Base-by-base conservation (phyloP, 2,888 invertebrate species). In the Cremastobaeus sp. region DNA sequence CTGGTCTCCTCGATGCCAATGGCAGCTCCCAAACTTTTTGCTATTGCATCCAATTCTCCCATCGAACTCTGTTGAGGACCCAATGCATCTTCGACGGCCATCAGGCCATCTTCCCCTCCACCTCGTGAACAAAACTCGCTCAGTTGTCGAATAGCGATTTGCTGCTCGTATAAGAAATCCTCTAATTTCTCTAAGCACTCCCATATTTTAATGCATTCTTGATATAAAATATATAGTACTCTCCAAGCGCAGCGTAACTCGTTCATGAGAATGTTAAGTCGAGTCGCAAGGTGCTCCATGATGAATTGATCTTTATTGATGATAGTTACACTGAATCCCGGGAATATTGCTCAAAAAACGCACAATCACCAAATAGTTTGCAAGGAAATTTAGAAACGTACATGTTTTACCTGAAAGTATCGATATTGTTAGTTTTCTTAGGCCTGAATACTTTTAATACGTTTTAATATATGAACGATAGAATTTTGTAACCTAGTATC, bases 161-260 rank as follows among this genome's bases (percentile, higher is more conserved):
- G 96, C 87, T 97, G 97, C 84, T 96, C 96, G 86, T 93, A 92
- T 1, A 96, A 91, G 71, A 96, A 90, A 15, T 94, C 92, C 86
- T 97, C 96, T 20, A 97, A 89, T 86, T 96, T 95, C 84, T 97
- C 96, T 70, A 97, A 89, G 39, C 96, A 90, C 83, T 95, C 95
- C 96, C 96, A 97, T 94, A 97, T 97, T 86, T 95, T 94, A 54
- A 96, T 94, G 83, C 96, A 97, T 86, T 97, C 97, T 83, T 95
- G 95, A 32, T 96, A 96, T 25, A 97, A 91, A 54, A 97, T 90
- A 85, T 97, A 96, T 60, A 97, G 90, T 1, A 96, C 96, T 76
- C 96, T 91, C 96, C 96, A 97, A 12, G 97, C 96, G 85, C 96
- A 96, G 84, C 96, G 94, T 45, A 97, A 90, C 88, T 97, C 95